phyloP scores from a whole-genome alignment of 2,888 invertebrate genomes.

The Taenaris catops region DNA sequence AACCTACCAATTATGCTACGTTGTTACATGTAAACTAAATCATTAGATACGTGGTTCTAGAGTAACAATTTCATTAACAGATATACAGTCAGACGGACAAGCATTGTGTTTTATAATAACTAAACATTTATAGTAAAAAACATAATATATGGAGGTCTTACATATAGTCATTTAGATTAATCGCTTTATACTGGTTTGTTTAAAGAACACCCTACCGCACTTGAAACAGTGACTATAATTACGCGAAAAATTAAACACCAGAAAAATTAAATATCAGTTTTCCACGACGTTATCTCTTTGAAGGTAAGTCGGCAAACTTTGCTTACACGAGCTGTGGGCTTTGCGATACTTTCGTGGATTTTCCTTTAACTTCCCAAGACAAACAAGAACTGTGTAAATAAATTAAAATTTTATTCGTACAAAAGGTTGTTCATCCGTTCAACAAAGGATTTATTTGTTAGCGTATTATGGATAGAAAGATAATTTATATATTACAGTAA shows the following conservation, averaged over 20 bases:
- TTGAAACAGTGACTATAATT: too few species aligned
- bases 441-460: too few species aligned
- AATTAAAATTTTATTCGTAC: background rate
- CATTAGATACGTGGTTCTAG: too few species aligned
- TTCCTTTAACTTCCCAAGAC: slow-evolving; percentile 6
- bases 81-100: too few species aligned
- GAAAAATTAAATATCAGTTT: slow-evolving; percentile 4
- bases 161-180: background rate
- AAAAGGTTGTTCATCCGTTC: background rate
- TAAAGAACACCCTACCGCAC: background rate
- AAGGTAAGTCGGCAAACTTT: slow-evolving; percentile 9
- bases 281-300: slow-evolving; percentile 5
- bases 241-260: background rate
- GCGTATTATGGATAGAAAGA: too few species aligned
- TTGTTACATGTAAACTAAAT: too few species aligned
- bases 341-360: slow-evolving; percentile 4
- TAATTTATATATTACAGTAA: too few species aligned
- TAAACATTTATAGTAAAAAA: too few species aligned
- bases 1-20: too few species aligned
- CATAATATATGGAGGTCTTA: too few species aligned
- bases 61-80: too few species aligned
- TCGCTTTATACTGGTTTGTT: background rate
- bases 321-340: slow-evolving; percentile 4
- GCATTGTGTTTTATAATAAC: too few species aligned
- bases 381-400: slow-evolving; percentile 1